Conservation (phyloP, 2,113 vertebrate genomes). For the Struthio camelus region DNA sequence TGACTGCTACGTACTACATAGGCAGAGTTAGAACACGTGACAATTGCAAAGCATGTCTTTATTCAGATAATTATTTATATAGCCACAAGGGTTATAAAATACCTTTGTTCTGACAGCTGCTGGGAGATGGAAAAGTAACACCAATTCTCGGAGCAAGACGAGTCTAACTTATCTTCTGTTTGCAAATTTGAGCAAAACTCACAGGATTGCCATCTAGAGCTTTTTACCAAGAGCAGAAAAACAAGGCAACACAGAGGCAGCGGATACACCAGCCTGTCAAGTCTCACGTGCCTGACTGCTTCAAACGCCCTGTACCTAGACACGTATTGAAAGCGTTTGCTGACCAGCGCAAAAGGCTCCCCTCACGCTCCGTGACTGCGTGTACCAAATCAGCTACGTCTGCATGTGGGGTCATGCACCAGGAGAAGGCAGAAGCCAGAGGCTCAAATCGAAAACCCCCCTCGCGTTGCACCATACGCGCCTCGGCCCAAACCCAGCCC, state of each 20-base stretch:
- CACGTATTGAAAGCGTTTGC: not conserved
- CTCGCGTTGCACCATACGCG: not conserved
- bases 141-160: not conserved
- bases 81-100: constrained; percentile 15
- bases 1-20: not conserved
- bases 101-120: constrained; percentile 25
- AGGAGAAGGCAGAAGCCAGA: not conserved
- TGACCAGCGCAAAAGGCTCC: not conserved
- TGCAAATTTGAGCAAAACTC: not conserved
- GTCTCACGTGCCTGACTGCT: not conserved
- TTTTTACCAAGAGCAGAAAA: not conserved
- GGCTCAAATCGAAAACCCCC: not conserved
- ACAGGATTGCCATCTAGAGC: not conserved
- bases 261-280: not conserved
- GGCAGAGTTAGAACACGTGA: not conserved
- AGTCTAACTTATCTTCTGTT: not conserved
- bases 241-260: not conserved
- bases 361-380: not conserved
- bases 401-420: not conserved
- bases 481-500: not conserved
- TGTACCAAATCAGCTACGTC: not conserved
- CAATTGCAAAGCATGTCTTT: not conserved
- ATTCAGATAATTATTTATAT: not conserved
- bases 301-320: not conserved
- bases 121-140: not conserved